Evolutionary conservation across 2,113 vertebrate species (phyloP), one percentile per base, ranked within the genome.

Genomic region (Protomyctophum bolini): DNA sequence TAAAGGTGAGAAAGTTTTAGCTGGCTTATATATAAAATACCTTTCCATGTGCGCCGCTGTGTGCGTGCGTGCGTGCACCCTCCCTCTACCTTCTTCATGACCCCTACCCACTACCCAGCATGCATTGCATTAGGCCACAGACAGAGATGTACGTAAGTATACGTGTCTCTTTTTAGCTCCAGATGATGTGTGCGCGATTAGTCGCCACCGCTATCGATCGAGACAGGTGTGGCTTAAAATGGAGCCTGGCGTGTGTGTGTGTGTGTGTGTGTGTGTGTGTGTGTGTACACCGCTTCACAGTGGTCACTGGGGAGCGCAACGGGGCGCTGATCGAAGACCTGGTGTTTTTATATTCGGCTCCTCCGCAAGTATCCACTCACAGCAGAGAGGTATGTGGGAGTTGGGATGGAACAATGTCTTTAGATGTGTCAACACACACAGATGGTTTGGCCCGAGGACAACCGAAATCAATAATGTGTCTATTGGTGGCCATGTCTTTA

Each of bases 201-300:
- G 67, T 72, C 56, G 11, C 69, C 68, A 45, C 66, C n/a, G 51
- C 66, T 76, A 91, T 86, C 79, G 83, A 91, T 83, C 82, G 84
- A 71, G 57, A 83, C 87, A 87, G 84, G 83, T 85, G 85, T 84
- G 81, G 85, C 88, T 87, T 76, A 87, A 89, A 89, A 88, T 86
- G 81, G 83, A 83, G 83, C 83, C 82, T 86, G n/a, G n/a, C n/a
- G 21, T 21, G 21, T 21, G 21, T 21, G 21, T 21, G 21, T 51
- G 29, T 47, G n/a, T 10, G 58, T 49, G 64, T 56, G 64, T 46
- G 51, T 58, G 57, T 80, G 70, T 86, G 62, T 83, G 76, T 85
- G 77, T 68, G 21, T 21, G 58, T 2, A 76, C 74, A 80, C 79
- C 33, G 46, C 81, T 76, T 89, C 86, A 78, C 50, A 60, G 77